Conservation (phyloP, 1,140 invertebrate genomes). For the Drosophila kepulauana region DNA sequence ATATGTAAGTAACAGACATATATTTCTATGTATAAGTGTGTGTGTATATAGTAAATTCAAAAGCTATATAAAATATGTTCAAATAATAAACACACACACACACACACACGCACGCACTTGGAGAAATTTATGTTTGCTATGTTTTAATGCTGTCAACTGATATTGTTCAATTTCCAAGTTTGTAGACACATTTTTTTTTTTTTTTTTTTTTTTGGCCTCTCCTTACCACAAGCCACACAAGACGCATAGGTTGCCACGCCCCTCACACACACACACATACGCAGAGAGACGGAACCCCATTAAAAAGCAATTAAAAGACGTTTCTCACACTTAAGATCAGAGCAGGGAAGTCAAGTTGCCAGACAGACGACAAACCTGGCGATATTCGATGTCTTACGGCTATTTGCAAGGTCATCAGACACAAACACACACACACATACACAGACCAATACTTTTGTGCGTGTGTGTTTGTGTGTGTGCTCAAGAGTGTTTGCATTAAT, state of each 20-base stretch:
- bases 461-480: constrained; percentile 16
- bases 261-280: background rate
- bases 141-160: constrained; percentile 58
- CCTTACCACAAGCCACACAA: background rate
- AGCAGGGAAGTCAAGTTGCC: constrained; percentile 17
- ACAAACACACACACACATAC: constrained; percentile 30
- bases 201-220: background rate
- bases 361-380: background rate
- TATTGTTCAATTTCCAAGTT: constrained; percentile 57
- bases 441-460: constrained; percentile 30
- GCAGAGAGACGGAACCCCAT: constrained; percentile 39
- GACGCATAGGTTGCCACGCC: constrained; percentile 1
- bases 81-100: constrained; percentile 30
- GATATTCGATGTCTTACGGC: constrained; percentile 57
- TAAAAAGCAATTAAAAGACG: constrained; percentile 73
- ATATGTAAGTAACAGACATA: constrained; percentile 4
- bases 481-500: constrained; percentile 24
- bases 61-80: constrained; percentile 58
- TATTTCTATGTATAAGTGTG: background rate
- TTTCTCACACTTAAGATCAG: constrained; percentile 34
- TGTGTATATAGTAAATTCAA: constrained; percentile 59
- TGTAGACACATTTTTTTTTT: constrained; percentile 19
- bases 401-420: constrained; percentile 67
- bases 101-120: constrained; percentile 24
- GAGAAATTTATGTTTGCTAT: constrained; percentile 59